Conservation (phyloP, 2,797 vertebrate species). For the Alcedo quadribrachys region DNA sequence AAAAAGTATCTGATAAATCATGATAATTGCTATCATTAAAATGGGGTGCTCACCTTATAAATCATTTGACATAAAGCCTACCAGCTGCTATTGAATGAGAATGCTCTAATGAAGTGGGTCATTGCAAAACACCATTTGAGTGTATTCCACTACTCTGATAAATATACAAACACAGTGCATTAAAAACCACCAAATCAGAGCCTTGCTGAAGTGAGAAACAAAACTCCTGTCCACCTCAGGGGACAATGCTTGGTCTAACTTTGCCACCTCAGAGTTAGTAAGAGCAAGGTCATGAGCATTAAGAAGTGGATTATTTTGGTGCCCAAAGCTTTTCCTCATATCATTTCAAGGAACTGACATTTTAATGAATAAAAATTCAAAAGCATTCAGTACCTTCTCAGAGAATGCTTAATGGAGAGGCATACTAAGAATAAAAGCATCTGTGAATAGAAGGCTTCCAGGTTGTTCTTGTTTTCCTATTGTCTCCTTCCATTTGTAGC, state of each 20-base stretch:
- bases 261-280: background rate
- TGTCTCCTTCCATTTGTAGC: background rate
- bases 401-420: background rate
- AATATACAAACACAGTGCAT: background rate
- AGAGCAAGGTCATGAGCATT: background rate
- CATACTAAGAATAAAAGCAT: background rate
- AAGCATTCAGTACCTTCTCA: background rate
- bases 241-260: background rate
- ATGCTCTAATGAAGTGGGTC: background rate
- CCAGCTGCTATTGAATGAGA: background rate
- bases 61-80: constrained; percentile 30
- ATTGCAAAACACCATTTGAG: background rate
- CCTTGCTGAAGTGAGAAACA: background rate
- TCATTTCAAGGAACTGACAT: background rate
- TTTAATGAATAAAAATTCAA: background rate
- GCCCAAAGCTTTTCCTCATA: background rate
- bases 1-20: constrained; percentile 50
- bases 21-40: constrained; percentile 32
- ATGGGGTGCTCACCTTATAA: constrained; percentile 18
- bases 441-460: background rate
- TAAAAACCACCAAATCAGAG: background rate
- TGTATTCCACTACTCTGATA: background rate
- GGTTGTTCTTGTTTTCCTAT: background rate
- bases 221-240: background rate
- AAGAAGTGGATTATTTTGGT: background rate